phyloP scores from a whole-genome alignment of 2,888 invertebrate species.

The Orchesellides sinensis region DNA sequence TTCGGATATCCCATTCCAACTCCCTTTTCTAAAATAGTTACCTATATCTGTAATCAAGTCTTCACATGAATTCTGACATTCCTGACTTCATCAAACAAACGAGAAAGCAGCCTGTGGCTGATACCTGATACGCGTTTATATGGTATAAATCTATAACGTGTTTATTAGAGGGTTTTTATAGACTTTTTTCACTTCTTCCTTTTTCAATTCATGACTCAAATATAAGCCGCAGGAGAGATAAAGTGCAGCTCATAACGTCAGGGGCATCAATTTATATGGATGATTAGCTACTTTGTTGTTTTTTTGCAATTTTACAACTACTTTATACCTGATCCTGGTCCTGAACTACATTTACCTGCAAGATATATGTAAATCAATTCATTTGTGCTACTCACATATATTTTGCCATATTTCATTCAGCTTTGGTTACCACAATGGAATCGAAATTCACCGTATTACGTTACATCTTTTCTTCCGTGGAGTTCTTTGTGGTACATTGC shows the following conservation, averaged over 20 bases:
- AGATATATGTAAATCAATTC: background rate
- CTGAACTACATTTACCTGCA: background rate
- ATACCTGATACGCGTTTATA: slow-evolving; percentile 3
- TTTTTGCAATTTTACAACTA: background rate
- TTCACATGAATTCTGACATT: background rate
- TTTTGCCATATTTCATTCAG: background rate
- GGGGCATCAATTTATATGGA: background rate
- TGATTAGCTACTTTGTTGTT: slow-evolving; percentile 15
- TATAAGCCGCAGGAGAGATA: background rate
- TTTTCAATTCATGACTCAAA: background rate
- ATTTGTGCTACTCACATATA: background rate
- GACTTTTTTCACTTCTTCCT: background rate
- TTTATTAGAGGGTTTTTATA: background rate
- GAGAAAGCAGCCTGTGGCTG: background rate
- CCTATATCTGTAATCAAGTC: background rate
- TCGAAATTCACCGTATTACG: background rate
- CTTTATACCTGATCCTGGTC: too few species aligned
- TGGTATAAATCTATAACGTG: background rate
- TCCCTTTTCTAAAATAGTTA: background rate
- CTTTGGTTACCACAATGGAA: too few species aligned
- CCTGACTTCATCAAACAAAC: background rate
- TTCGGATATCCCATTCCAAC: background rate
- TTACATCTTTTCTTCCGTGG: background rate
- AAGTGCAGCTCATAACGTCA: background rate
- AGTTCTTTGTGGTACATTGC: background rate